Evolutionary conservation across 1,140 invertebrate genomes (phyloP), one percentile per base, ranked within the genome.

Genomic region (Archegozetes longisetosus): DNA sequence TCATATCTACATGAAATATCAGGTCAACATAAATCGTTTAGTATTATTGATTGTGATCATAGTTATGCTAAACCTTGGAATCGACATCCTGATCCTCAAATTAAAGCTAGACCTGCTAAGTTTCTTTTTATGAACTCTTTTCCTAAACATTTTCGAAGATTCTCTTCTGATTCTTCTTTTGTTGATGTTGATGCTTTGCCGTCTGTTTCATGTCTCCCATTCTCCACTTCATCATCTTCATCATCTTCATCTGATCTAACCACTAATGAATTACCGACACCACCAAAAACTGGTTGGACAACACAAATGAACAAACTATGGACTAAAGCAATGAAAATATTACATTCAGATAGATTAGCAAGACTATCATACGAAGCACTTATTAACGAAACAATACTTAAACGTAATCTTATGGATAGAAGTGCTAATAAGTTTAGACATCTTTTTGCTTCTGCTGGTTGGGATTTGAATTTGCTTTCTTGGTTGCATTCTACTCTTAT

Each of bases 401-500:
- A 84, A 50, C 73, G 84, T 48, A 76, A 79, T 1, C 76, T 80
- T 6, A 73, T 86, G 9, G 84, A 88, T 66, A 83, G 82, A 59
- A 80, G 84, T 1, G 79, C 83, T 0, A 75, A 79, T 61, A 74
- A 81, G 55, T 73, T 88, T 25, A 58, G 74, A 47, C 70, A 71
- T 50, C 68, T 72, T 26, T 66, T 76, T 52, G 70, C 70, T 25
- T 66, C 66, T 55, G 62, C 71, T 51, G 62, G 55, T 59, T 61
- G 58, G 61, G 60, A 62, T 24, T 1, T 25, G 2, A 54, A 79
- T 51, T 69, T 86, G 14, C 77, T 79, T 2, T 83, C 86, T 62
- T 91, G 88, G 88, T 70, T 91, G 32, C 86, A 91, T 68, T 72
- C 75, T 49, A 70, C 84, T 12, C 68, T 91, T 3, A 75, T 86